Evolutionary conservation across 2,888 invertebrate genomes (phyloP), one percentile per base, ranked within the genome.

Genomic region (Glaucopsyche alexis): DNA sequence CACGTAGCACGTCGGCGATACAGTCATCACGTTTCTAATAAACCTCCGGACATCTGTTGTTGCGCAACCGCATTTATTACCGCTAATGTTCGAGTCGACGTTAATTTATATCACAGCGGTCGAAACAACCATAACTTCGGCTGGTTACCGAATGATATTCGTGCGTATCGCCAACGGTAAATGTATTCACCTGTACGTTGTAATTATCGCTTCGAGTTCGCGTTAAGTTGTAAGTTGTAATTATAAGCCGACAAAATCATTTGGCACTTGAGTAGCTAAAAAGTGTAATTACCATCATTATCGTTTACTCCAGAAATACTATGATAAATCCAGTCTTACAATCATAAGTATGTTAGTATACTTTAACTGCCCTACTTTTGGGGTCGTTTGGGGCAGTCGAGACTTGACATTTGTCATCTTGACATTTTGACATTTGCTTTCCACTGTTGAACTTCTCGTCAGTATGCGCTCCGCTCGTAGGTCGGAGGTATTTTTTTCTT

Each of bases 1-100:
- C 92, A 93, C 92, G 92, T 91, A 81, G 79, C 75, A 76, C 78
- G 85, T 85, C 85, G 84, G 86, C 85, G 83, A 79, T 83, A 77
- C 82, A 84, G 82, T 86, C 84, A 88, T 91, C 89, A 91, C 90
- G 88, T 89, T 90, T 91, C 91, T 93, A 92, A 91, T 90, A 89
- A 90, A 89, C 84, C 81, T 84, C 79, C 78, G 79, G 83, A 83
- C 89, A 87, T 87, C 89, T 87, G 89, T 87, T 86, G 89, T 89
- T 90, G 86, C 83, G 87, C 83, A 90, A 92, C 90, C 90, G 80
- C 91, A 90, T 89, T 90, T 89, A 91, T 90, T 87, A 85, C 86
- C 83, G 83, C 84, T 90, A 91, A 91, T 90, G 86, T 84, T 78
- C 79, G 47, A 86, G 85, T 86, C 86, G 81, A 84, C 82, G 78